Base-by-base conservation (phyloP, 2,888 invertebrate species). In the Polylopha cassiicola region DNA sequence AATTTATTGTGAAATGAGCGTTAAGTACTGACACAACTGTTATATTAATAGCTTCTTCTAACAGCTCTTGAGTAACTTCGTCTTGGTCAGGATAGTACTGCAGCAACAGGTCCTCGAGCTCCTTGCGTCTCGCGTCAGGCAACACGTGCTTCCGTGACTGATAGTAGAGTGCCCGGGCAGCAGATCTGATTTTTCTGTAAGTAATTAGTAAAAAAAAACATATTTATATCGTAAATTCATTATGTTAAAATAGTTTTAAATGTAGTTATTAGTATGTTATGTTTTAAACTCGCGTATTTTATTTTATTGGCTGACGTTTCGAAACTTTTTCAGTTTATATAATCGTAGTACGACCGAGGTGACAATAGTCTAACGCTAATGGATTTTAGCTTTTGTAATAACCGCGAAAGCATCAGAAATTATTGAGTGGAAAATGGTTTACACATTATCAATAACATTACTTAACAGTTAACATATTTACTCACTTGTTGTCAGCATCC, bases 131-230 rank as follows among this genome's bases (percentile, higher is more conserved):
- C 0, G 50, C 50, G 1, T 65, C 73, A 0, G 92, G 92, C 33
- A 92, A 78, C 31, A 69, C 64, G 43, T 82, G 65, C 33, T 65
- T 73, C 30, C 44, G 45, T 0, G 68, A 48, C 33, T 68, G 54
- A 44, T 72, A 59, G 0, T 82, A 60, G 0, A 91, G 67, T 0
- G 90, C 90, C 31, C 89, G 87, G 0, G 89, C 90, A 0, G 89
- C 88, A 0, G 89, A 88, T 17, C 87, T 80, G 1, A 91, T 65
- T 50, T 84, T 87, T 42, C 88, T 88, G 47, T 11, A 45, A 41
- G 30, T 37, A 14, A 30, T 29, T 10, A 15, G 4, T 16, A 28
- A 21, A 7, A 11, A 29, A 21, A 34, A 8, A 11, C 20, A 8
- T 20, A 4, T 17, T 6, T 6, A 17, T 4, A 17, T 4, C 17